Percentiles rank a stretch among this genome's conserved stretches.
These are phyloP conservation scores for Entomyzon cyanotis DNA, from an alignment of 2,113 vertebrate species.

Conservation along the genomic window DNA sequence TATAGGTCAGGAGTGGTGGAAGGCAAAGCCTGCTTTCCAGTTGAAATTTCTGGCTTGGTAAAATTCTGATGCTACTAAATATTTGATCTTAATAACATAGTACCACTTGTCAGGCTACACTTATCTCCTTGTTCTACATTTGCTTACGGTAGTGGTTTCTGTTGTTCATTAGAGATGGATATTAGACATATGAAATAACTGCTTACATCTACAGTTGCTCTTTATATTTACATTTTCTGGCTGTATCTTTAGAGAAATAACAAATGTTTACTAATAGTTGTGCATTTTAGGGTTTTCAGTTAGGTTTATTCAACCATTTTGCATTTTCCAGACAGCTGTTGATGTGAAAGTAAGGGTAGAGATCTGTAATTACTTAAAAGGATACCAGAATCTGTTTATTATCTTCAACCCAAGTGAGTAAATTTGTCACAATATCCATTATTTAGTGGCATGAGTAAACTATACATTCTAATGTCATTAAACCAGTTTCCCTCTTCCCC, in stretches of 20 bases:
- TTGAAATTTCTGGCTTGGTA: not conserved
- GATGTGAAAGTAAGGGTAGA: not conserved
- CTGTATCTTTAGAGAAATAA: not conserved
- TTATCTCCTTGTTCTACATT: not conserved
- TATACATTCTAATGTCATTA: not conserved
- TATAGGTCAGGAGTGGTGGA: not conserved
- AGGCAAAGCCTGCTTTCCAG: not conserved
- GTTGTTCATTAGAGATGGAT: not conserved
- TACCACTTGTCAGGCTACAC: not conserved
- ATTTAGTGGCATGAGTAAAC: not conserved
- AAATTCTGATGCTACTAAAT: not conserved
- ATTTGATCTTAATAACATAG: not conserved
- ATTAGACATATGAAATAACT: not conserved
- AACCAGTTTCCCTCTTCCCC: fast-evolving
- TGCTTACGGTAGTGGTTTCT: not conserved
- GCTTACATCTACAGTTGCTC: not conserved
- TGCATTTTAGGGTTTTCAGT: not conserved
- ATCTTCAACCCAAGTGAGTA: not conserved
- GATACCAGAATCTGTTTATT: not conserved
- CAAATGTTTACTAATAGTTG: not conserved
- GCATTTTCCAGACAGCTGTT: not conserved
- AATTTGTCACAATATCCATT: not conserved
- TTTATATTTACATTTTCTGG: not conserved
- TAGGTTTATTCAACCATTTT: not conserved
- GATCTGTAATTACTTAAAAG: constrained; percentile 3